These are phyloP conservation scores for Rotaria macrura DNA, from an alignment of 2,888 invertebrate species.

Conservation along the genomic window DNA sequence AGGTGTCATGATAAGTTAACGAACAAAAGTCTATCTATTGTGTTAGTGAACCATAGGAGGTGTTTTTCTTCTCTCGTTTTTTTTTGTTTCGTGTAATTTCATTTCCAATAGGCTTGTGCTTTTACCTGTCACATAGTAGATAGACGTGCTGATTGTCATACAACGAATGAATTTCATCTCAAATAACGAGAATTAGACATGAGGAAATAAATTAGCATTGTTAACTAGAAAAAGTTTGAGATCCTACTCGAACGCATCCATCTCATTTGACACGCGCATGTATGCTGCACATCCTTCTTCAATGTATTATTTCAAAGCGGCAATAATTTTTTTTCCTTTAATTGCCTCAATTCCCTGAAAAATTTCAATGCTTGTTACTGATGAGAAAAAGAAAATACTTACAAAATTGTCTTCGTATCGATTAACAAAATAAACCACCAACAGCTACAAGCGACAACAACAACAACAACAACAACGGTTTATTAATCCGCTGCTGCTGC, in stretches of 20 bases:
- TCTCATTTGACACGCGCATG: not conserved
- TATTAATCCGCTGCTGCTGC: not conserved
- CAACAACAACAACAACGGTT: not conserved
- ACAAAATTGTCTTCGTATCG: not conserved
- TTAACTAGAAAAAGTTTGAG: not conserved
- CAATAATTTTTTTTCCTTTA: not conserved
- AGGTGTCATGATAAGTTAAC: not conserved
- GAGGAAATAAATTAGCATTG: conserved; percentile 1
- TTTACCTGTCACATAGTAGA: not conserved
- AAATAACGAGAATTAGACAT: not conserved
- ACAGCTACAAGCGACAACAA: no score
- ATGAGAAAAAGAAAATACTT: not conserved
- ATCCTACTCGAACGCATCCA: not conserved
- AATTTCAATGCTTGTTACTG: not conserved
- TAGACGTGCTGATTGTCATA: not conserved
- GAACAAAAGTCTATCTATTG: not conserved
- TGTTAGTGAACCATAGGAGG: not conserved
- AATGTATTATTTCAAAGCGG: not conserved
- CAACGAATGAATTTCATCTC: not conserved
- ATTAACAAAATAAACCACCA: not conserved
- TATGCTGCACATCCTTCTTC: not conserved
- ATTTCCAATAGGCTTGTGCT: not conserved
- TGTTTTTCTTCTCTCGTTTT: not conserved
- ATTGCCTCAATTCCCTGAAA: not conserved
- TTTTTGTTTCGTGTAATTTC: no score